Evolutionary conservation across 1,140 invertebrate species (phyloP), one percentile per base, ranked within the genome.

Genomic region (Neuroterus valhalla): DNA sequence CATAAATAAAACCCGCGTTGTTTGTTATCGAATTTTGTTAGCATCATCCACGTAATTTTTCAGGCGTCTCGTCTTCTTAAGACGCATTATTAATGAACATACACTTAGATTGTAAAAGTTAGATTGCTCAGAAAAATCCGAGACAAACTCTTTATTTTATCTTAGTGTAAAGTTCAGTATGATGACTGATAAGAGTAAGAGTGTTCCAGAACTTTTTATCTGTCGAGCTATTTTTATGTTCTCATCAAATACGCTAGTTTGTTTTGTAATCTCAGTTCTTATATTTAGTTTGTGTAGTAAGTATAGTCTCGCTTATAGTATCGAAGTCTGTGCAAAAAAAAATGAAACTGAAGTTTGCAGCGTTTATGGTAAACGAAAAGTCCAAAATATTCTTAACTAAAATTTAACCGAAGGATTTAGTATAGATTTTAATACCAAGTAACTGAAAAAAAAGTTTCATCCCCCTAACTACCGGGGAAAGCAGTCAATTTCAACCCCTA

Each of bases 161-260:
- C 55, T 62, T 62, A 14, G 55, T 26, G 55, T 62, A 62, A 62
- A 62, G 55, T 62, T 62, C 55, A 62, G 55, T 31, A 62, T 62
- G 55, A 62, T 62, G 55, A 62, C 55, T 62, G 55, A 62, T 62
- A 62, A 62, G n/a, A n/a, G 14, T 15, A 62, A 62, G 31, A 62
- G 55, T 62, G 23, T 23, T 26, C 52, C 23, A 31, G 55, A 62
- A n/a, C 26, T 62, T 62, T 62, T 31, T 52, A 52, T 26, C 17
- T 50, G 48, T 62, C 31, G 23, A 31, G 55, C 26, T 62, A 62
- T 62, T 62, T 62, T 62, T 62, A 62, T 62, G 26, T 31, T 62
- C 23, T 62, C 55, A 62, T 62, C 26, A 23, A 5, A 38, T 38
- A 38, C 31, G 31, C 31, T 38, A 38, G 31, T 38, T 31, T n/a